These are phyloP conservation scores for Watsonalla binaria DNA, from an alignment of 2,888 invertebrate species.

Conservation along the genomic window DNA sequence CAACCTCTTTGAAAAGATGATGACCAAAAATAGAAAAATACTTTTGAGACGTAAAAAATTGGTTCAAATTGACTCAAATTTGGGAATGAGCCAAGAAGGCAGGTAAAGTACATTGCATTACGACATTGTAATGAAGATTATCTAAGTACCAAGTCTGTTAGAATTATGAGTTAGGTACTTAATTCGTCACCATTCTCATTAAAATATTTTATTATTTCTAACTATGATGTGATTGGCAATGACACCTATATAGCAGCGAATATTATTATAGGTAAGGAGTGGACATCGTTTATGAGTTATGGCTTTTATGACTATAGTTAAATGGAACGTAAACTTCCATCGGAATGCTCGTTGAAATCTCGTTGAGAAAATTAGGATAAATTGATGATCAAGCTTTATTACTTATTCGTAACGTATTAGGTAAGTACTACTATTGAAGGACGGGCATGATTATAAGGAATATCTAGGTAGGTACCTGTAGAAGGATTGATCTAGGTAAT, in stretches of 20 bases:
- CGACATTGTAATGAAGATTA: too few relatives aligned
- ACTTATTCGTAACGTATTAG: not conserved
- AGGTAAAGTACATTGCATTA: too few relatives aligned
- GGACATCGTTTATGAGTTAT: slow-evolving; percentile 34
- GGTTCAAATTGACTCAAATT: not conserved
- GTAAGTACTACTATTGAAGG: too few relatives aligned
- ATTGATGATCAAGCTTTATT: slow-evolving; percentile 16
- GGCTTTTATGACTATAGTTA: slow-evolving; percentile 36
- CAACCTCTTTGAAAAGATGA: too few relatives aligned
- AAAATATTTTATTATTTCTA: too few relatives aligned
- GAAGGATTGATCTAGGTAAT: too few relatives aligned
- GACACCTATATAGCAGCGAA: slow-evolving; percentile 4
- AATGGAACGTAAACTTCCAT: slow-evolving; percentile 33
- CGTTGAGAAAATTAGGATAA: slow-evolving; percentile 27
- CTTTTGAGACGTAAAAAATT: not conserved
- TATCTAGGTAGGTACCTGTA: too few relatives aligned
- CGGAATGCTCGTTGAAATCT: slow-evolving; percentile 20
- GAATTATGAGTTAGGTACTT: too few relatives aligned
- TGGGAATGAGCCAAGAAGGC: too few relatives aligned
- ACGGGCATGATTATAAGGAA: too few relatives aligned
- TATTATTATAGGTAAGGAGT: slow-evolving; percentile 23
- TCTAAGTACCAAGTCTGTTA: too few relatives aligned
- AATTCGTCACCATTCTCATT: too few relatives aligned
- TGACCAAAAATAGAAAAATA: not conserved
- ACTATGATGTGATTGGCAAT: slow-evolving; percentile 2